A percentile compares a stretch with the other conserved stretches of the same genome.
Conservation (phyloP, 1,140 invertebrate species). For the Chionoecetes opilio region DNA sequence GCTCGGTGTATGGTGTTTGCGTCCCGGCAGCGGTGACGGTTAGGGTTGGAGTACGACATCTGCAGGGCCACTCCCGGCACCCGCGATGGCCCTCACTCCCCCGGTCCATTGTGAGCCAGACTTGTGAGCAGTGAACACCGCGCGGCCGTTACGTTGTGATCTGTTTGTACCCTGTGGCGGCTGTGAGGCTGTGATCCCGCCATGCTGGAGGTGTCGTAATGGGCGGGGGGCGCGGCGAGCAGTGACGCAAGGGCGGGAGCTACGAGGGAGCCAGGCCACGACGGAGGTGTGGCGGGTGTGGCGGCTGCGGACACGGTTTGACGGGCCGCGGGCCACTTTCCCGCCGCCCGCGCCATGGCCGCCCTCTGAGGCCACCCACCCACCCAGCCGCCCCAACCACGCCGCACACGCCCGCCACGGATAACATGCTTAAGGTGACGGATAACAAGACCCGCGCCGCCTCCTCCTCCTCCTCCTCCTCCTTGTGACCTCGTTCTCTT, state of each 20-base stretch:
- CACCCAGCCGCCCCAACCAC: not conserved
- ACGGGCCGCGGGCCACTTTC: slow-evolving; percentile 1
- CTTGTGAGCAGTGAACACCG: slow-evolving; percentile 5
- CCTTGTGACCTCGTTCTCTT: no score
- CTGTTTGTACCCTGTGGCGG: no score
- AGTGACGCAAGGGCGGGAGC: not conserved
- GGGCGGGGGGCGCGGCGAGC: not conserved
- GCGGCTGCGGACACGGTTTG: not conserved
- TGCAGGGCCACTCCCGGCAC: slow-evolving; percentile 1
- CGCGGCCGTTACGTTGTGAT: not conserved
- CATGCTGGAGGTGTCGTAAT: slow-evolving; percentile 7
- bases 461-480: no score
- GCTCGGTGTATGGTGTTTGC: not conserved
- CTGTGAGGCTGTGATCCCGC: not conserved
- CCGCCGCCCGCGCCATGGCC: slow-evolving; percentile 10
- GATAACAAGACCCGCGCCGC: no score
- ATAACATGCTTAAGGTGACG: slow-evolving; percentile 27
- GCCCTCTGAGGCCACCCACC: slow-evolving; percentile 21
- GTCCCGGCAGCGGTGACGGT: not conserved
- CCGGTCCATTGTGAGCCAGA: slow-evolving; percentile 16
- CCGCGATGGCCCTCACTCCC: not conserved
- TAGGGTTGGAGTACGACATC: not conserved
- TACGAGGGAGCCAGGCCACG: not conserved
- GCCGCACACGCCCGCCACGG: not conserved
- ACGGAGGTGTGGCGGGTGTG: slow-evolving; percentile 22